These are phyloP conservation scores for Acrossocheilus fasciatus DNA, from an alignment of 2,797 vertebrate genomes.

Conservation along the genomic window DNA sequence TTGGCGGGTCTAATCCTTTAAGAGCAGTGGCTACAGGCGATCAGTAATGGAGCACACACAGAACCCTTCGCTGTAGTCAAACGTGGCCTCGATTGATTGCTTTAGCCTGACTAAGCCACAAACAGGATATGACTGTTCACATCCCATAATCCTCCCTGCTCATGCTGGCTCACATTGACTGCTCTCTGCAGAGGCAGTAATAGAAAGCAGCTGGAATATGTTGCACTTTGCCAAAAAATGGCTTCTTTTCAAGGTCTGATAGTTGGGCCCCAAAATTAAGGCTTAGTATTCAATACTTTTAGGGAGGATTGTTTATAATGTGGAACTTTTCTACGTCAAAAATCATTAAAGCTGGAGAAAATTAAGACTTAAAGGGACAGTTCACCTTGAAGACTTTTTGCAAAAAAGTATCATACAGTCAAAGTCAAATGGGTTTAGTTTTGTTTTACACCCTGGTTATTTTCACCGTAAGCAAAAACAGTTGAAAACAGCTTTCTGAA, in stretches of 20 bases:
- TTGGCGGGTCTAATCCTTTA: constrained; percentile 58
- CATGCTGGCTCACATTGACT: constrained; percentile 37
- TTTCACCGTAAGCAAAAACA: background rate
- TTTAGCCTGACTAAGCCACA: constrained; percentile 56
- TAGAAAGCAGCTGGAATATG: constrained; percentile 11
- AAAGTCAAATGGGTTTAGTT: background rate
- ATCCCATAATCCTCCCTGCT: constrained; percentile 48
- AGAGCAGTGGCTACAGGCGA: constrained; percentile 51
- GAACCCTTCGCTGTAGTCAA: constrained; percentile 49
- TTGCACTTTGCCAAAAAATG: background rate
- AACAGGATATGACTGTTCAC: constrained; percentile 41
- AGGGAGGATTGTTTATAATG: background rate
- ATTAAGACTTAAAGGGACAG: background rate
- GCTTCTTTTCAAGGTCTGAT: background rate
- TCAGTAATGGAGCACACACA: constrained; percentile 44
- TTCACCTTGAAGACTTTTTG: background rate
- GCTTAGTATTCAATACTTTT: background rate
- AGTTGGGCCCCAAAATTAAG: background rate
- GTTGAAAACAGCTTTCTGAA: background rate
- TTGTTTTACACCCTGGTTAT: background rate
- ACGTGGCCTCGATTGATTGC: constrained; percentile 45
- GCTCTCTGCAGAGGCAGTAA: constrained; percentile 5
- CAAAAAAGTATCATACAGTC: background rate
- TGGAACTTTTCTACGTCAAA: background rate
- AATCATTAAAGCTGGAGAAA: background rate